Base-by-base conservation (phyloP, 2,113 vertebrate species). In the human (Homo sapiens) region DNA sequence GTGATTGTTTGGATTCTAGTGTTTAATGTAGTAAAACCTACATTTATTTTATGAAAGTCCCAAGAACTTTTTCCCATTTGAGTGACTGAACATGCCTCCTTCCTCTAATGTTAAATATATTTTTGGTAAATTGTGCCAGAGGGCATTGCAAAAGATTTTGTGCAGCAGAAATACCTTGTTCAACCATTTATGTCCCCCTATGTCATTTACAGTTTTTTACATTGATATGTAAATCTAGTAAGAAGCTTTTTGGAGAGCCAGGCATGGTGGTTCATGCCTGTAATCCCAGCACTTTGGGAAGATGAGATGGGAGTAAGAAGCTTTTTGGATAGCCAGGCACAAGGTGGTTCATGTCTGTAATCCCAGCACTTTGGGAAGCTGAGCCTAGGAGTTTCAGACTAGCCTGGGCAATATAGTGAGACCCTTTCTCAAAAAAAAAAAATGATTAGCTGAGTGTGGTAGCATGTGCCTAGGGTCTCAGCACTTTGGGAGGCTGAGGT, bases 11-110 rank as follows among this genome's bases (percentile, higher is more conserved):
- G 18, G 17, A 73, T 95, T 95, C 96, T 91, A 3, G 13, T 52
- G 75, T 97, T 91, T 66, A 87, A 79, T 93, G 48, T 43, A 52
- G 45, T 68, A 80, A 97, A 83, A 82, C 8, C 32, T 90, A n/a
- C n/a, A 38, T 87, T 93, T 97, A 52, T 57, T 90, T 82, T 91
- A 32, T 96, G 23, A 80, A 93, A 85, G 3, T 35, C 27, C 8
- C 0, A 84, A 97, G 72, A 57, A 4, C 25, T 66, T 10, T 88
- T 96, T 96, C 50, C 22, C 55, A 80, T 89, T 91, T 92, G 66
- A 83, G 40, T 93, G 70, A 73, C 27, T 86, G 11, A 92, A 72
- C 52, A 12, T 73, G 43, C 66, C 16, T 79, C 30, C 52, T 93
- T 90, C 18, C 40, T 89, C 66, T 95, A 35, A 76, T 72, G 27